Evolutionary conservation across 2,113 vertebrate genomes (phyloP).

Genomic region (Daboia siamensis): DNA sequence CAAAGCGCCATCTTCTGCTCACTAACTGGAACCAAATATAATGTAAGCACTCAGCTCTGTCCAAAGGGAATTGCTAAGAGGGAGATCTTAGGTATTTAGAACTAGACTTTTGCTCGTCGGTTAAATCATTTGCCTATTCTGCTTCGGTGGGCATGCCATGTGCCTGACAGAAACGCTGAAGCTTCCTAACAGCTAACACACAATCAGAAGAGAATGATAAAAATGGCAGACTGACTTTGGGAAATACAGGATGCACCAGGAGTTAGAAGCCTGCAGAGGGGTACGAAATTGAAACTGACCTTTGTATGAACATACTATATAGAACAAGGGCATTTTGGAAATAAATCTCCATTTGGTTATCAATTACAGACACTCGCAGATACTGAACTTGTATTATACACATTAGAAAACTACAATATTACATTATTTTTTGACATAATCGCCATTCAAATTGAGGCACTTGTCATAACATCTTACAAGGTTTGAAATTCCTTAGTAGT

Average conservation of each 20-base stretch:
- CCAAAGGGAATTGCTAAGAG: neutral
- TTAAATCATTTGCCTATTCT: neutral
- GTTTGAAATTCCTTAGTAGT: too few species aligned
- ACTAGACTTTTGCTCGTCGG: rapidly evolving
- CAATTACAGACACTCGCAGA: too few species aligned
- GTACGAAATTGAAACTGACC: neutral
- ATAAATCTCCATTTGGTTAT: too few species aligned
- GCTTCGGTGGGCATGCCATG: neutral
- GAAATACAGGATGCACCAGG: neutral
- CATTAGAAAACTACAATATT: too few species aligned
- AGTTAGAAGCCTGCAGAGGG: neutral
- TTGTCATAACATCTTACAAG: too few species aligned
- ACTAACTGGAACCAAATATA: neutral
- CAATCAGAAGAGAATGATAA: conserved; percentile 5
- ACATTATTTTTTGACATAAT: too few species aligned
- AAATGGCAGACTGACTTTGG: neutral
- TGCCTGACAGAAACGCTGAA: neutral
- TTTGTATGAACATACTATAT: neutral
- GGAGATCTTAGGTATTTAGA: neutral
- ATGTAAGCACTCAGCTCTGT: neutral
- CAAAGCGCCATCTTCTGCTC: conserved; percentile 55
- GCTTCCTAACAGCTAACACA: neutral
- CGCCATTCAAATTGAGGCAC: too few species aligned
- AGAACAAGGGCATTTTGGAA: too few species aligned
- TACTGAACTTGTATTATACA: too few species aligned